Conservation (phyloP, 2,888 invertebrate genomes). For the Mamestra brassicae region DNA sequence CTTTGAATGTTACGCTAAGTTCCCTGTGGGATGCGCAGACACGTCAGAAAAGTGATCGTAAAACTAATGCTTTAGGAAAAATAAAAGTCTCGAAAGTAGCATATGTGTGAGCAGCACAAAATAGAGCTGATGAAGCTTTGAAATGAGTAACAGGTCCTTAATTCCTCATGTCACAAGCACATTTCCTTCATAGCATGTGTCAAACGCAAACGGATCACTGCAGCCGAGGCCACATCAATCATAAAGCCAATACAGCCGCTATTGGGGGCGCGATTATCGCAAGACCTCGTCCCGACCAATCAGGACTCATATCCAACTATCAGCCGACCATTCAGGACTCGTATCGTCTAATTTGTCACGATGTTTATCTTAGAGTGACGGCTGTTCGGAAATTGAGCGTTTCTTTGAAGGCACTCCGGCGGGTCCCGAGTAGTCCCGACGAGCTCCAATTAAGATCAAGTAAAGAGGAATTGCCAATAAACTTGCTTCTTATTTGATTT, state of each 20-base stretch:
- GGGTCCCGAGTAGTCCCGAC: conserved; percentile 9
- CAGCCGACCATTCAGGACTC: conserved; percentile 43
- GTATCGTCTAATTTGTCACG: conserved; percentile 60
- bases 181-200: conserved; percentile 15
- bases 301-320: conserved; percentile 40
- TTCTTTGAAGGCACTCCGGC: conserved; percentile 27
- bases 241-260: conserved; percentile 32
- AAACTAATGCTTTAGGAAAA: background rate
- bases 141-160: conserved; percentile 1
- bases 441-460: conserved; percentile 40
- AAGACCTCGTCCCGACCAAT: conserved; percentile 32
- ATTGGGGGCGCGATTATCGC: conserved; percentile 15
- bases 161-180: background rate
- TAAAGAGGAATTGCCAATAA: conserved; percentile 50
- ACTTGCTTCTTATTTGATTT: conserved; percentile 38
- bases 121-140: background rate
- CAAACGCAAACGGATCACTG: conserved; percentile 19
- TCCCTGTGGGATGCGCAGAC: background rate
- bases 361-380: conserved; percentile 62
- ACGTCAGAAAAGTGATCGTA: conserved; percentile 1
- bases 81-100: background rate
- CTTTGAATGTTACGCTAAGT: conserved; percentile 18
- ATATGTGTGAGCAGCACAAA: background rate
- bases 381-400: conserved; percentile 61
- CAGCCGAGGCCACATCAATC: conserved; percentile 41